Base-by-base conservation (phyloP, 2,797 vertebrate species). In the Triplophysa yarkandensis region DNA sequence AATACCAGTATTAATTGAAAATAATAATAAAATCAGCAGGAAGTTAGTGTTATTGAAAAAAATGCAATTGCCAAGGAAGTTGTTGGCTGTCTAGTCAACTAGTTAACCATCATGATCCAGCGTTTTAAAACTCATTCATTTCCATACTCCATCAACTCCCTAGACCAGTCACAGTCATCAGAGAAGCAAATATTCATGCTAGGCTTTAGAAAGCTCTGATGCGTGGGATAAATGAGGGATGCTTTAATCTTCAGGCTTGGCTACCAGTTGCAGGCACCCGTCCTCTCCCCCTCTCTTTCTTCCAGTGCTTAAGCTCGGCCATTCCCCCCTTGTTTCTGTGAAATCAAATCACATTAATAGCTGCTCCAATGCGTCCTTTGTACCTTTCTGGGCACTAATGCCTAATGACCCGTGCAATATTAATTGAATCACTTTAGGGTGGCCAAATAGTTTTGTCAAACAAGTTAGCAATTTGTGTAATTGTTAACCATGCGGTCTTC, bases 391-490 rank as follows among this genome's bases (percentile, higher is more conserved):
- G 77, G 78, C 78, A 67, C 80, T 83, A 78, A 84, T 85, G 82
- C 76, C 84, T 88, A 90, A 92, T 87, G 87, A 88, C 84, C 87
- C 85, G 74, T 86, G 83, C 84, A 88, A 79, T 83, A 86, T 87
- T 91, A 89, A 91, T 86, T 87, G 50, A 90, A 90, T 91, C 81
- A 85, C 84, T 86, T 84, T 84, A 86, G 69, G 83, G 71, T 81
- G 79, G 86, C 82, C 82, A 89, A 88, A 90, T 91, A 81, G 84
- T 88, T 90, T 83, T 87, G 86, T 87, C 89, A 87, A 83, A 88
- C 81, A 86, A 84, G 81, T 82, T 80, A 83, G 80, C 87, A 88
- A 89, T 89, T 88, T 86, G 76, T 73, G 67, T 86, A 86, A 90
- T 85, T 87, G 86, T 83, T 85, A 80, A 84, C 68, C 82, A 81